Percentiles rank a stretch among this genome's conserved stretches.
phyloP scores from a whole-genome alignment of 2,113 vertebrate genomes.

The Rhinopomastus cyanomelas region DNA sequence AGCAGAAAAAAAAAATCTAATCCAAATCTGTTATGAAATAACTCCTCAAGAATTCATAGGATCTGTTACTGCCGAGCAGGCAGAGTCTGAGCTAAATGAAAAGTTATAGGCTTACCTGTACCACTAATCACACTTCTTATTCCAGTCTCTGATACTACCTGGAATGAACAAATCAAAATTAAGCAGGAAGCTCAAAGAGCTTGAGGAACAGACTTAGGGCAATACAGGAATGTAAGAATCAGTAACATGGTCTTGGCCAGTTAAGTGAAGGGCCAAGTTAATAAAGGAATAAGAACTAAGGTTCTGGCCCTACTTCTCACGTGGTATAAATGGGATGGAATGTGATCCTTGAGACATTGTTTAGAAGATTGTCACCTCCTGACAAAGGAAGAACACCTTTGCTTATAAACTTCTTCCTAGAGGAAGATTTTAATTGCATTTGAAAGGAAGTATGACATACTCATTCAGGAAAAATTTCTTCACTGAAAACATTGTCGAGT shows the following conservation, averaged over 20 bases:
- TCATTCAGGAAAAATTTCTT: background rate
- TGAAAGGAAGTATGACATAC: background rate
- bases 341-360: background rate
- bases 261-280: background rate
- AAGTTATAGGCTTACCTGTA: background rate
- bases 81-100: background rate
- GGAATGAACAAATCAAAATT: background rate
- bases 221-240: background rate
- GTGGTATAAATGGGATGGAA: background rate
- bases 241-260: background rate
- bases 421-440: background rate
- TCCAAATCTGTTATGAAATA: background rate
- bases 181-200: background rate
- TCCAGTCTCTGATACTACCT: background rate
- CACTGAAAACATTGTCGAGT: background rate
- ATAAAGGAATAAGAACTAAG: background rate
- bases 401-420: background rate
- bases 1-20: background rate
- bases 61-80: background rate
- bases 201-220: background rate
- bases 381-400: background rate
- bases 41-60: background rate
- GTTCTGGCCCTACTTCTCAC: background rate
- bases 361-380: background rate
- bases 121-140: background rate